These are phyloP conservation scores for Hypocryptadius cinnamomeus DNA, from an alignment of 2,113 vertebrate species.

Conservation along the genomic window DNA sequence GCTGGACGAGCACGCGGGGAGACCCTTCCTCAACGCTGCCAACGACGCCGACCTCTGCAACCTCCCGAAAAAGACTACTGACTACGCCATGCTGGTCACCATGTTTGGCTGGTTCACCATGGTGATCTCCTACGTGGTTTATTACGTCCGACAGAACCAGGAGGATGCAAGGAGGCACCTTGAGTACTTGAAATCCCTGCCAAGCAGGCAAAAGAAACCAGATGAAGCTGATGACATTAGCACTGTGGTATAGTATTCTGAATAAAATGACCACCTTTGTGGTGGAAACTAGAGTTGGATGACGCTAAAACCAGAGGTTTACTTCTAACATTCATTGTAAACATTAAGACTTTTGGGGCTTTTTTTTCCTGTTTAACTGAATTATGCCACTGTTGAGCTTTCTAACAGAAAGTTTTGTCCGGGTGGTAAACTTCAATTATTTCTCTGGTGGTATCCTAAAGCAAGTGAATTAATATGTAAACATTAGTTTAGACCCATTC, in stretches of 20 bases:
- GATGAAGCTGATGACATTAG: slow-evolving; percentile 94
- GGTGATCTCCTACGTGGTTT: slow-evolving; percentile 98
- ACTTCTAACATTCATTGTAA: slow-evolving; percentile 66
- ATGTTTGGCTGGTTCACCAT: slow-evolving; percentile 99
- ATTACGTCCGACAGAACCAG: slow-evolving; percentile 97
- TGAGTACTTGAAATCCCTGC: slow-evolving; percentile 99
- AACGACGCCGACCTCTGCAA: slow-evolving; percentile 92
- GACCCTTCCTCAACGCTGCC: slow-evolving; percentile 86
- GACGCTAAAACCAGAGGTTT: slow-evolving; percentile 60
- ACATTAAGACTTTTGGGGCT: slow-evolving; percentile 59
- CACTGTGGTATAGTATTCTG: slow-evolving; percentile 86
- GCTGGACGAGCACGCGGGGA: slow-evolving; percentile 83
- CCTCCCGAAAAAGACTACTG: slow-evolving; percentile 93
- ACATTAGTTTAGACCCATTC: slow-evolving; percentile 76
- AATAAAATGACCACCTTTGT: background rate
- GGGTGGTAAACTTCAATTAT: slow-evolving; percentile 46
- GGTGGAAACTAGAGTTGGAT: background rate
- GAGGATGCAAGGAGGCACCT: slow-evolving; percentile 96
- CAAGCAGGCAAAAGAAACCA: slow-evolving; percentile 97
- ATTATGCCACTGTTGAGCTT: slow-evolving; percentile 65
- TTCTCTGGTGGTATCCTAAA: slow-evolving; percentile 66
- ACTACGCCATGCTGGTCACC: slow-evolving; percentile 98
- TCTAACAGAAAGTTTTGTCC: slow-evolving; percentile 64
- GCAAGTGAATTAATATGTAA: slow-evolving; percentile 69
- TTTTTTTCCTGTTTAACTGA: slow-evolving; percentile 60